Evolutionary conservation across 2,113 vertebrate species (phyloP).

Genomic region (Pipa parva): DNA sequence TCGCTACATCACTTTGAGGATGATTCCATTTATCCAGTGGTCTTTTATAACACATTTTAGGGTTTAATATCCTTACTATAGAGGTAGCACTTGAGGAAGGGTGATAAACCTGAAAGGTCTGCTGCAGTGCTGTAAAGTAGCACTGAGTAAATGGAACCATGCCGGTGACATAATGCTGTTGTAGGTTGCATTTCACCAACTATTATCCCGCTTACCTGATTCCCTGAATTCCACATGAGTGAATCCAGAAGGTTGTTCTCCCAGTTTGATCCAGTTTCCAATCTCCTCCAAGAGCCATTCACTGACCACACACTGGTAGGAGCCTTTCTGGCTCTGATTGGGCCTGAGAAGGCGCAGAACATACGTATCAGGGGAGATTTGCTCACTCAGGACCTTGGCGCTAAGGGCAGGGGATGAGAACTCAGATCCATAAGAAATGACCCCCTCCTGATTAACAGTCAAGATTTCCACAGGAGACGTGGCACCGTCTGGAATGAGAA

Average conservation of each 20-base stretch:
- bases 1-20: no score
- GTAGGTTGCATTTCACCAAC: no score
- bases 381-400: conserved; percentile 53
- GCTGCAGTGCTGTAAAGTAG: no score
- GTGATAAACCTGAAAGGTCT: no score
- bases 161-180: no score
- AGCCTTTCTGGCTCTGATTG: conserved; percentile 49
- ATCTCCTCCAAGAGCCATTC: conserved; percentile 66
- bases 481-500: conserved; percentile 38
- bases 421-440: conserved; percentile 46
- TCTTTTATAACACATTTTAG: no score
- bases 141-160: no score
- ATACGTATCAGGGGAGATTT: conserved; percentile 51
- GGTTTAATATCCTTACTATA: no score
- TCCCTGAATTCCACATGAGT: conserved; percentile 48
- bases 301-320: conserved; percentile 70
- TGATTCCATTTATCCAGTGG: no score
- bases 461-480: conserved; percentile 42
- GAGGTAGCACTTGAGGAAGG: no score
- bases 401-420: conserved; percentile 46
- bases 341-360: conserved; percentile 56
- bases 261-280: conserved; percentile 47
- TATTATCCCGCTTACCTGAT: conserved; percentile 55
- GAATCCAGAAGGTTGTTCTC: conserved; percentile 45
- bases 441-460: conserved; percentile 31